Percentiles rank a stretch among this genome's conserved stretches.
Evolutionary conservation across 2,113 vertebrate species (phyloP).

Genomic region (Murina feae): DNA sequence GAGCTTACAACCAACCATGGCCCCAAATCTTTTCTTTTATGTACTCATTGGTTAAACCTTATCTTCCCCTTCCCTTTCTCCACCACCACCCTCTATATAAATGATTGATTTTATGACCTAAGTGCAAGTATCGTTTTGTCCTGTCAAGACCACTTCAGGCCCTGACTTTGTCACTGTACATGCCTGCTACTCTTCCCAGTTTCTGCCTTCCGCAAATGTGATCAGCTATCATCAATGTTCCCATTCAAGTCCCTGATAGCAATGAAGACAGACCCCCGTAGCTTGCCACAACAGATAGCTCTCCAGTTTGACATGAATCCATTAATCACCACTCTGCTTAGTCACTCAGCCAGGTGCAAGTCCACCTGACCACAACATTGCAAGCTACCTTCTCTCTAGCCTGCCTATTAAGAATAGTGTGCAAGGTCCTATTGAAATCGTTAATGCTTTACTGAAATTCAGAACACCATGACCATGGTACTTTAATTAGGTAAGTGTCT

Average conservation of each 20-base stretch:
- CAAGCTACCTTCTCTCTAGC: background rate
- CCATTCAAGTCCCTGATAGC: background rate
- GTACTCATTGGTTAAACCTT: background rate
- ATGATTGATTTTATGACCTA: background rate
- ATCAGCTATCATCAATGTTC: background rate
- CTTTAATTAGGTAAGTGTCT: background rate
- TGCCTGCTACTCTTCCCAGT: background rate
- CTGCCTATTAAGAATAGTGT: background rate
- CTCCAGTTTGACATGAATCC: background rate
- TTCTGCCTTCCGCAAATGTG: background rate
- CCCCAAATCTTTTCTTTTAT: background rate
- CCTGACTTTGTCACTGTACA: slow-evolving; percentile 28
- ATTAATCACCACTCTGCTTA: background rate
- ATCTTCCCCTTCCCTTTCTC: background rate
- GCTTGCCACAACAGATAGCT: background rate
- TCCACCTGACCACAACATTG: background rate
- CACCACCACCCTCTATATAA: background rate
- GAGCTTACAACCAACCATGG: background rate
- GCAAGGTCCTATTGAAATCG: background rate
- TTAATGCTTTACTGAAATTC: background rate
- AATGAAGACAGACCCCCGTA: background rate
- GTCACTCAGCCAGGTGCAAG: background rate
- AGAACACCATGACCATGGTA: background rate
- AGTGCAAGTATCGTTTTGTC: background rate
- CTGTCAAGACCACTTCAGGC: background rate